Evolutionary conservation across 2,888 invertebrate species (phyloP), one percentile per base, ranked within the genome.

Genomic region (Eristalis pertinax): DNA sequence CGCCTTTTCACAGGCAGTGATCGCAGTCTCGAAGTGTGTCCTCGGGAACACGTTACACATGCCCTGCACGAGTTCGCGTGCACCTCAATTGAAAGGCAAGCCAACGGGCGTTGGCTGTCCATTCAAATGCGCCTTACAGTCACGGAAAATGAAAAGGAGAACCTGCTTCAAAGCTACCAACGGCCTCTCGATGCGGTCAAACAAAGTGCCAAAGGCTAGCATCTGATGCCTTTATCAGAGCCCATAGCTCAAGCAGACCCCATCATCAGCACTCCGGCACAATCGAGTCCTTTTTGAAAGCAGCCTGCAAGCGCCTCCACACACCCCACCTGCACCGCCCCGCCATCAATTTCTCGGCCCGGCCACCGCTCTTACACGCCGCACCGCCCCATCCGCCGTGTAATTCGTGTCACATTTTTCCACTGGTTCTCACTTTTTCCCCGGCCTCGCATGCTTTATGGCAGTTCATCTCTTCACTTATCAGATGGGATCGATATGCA

Each of bases 381-480:
- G n/a, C n/a, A n/a, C n/a, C n/a, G 19, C 50, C 50, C 50, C 50
- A 8, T 50, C 19, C 50, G 7, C 50, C 29, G 35, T 76, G 67
- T 68, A 32, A 64, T 76, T 82, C 69, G 70, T 65, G 82, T 76
- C 29, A 70, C 64, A 76, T 43, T 24, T 72, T 72, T 60, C 56
- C 41, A 69, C 67, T 50, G 35, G 32, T 32, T 35, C 50, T 32
- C 24, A n/a, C 24, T 41, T 15, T 41, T 35, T 56, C 5, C 8
- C 32, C 63, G 41, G 32, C 56, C 63, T 74, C 65, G 70, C 78
- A 82, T 82, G 74, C 60, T 75, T 84, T 79, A 76, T 83, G 72
- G 76, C 79, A 87, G 87, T 80, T 80, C 84, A 87, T 87, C 84
- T 83, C 63, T 58, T 43, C 63, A 50, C 83, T 84, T 84, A 79